phyloP scores from a whole-genome alignment of 2,113 vertebrate species.

The Kryptolebias marmoratus region DNA sequence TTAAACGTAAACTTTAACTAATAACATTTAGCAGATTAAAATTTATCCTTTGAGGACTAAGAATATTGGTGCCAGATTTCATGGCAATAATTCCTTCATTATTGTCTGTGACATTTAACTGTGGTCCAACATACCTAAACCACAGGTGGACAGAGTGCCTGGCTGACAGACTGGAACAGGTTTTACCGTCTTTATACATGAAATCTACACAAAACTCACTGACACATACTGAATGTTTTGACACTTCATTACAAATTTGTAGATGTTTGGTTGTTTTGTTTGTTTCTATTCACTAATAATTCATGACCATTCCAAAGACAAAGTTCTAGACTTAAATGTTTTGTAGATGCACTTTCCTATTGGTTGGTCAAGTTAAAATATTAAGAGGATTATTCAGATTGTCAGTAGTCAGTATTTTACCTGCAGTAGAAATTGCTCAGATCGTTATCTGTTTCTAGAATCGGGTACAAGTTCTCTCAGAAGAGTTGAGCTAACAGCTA shows the following conservation, averaged over 20 bases:
- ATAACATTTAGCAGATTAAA: slow-evolving; percentile 27
- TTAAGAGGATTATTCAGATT: too few relatives aligned
- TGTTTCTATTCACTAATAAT: too few relatives aligned
- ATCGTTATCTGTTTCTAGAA: too few relatives aligned
- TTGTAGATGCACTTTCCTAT: background rate
- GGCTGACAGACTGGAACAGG: background rate
- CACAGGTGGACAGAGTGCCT: background rate
- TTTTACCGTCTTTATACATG: background rate
- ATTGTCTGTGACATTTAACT: slow-evolving; percentile 22
- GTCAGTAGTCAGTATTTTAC: too few relatives aligned
- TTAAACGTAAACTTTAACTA: slow-evolving; percentile 1
- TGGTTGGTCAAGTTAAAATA: background rate
- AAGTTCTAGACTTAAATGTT: too few relatives aligned
- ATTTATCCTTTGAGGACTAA: slow-evolving; percentile 15
- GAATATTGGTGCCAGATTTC: slow-evolving; percentile 28
- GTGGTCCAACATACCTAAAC: slow-evolving; percentile 5
- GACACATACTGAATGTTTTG: background rate
- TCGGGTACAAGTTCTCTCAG: too few relatives aligned
- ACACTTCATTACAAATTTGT: background rate
- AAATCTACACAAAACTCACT: background rate
- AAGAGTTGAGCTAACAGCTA: too few relatives aligned
- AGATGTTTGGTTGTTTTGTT: background rate
- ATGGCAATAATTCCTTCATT: slow-evolving; percentile 32
- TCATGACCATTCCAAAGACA: too few relatives aligned
- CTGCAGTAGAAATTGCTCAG: too few relatives aligned